phyloP scores from a whole-genome alignment of 2,888 invertebrate genomes.

The Drosophila colorata region DNA sequence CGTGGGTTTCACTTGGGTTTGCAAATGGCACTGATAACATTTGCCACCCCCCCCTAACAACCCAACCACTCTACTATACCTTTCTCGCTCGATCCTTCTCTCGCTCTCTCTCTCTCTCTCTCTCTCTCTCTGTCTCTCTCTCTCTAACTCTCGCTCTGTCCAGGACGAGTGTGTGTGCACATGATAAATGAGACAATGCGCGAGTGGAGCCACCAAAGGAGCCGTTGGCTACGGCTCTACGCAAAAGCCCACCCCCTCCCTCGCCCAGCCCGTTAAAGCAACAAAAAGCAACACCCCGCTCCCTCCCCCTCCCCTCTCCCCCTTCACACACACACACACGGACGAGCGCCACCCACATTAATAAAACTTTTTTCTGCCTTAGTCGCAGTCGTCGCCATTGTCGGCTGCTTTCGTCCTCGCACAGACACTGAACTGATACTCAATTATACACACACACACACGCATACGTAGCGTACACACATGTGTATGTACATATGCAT shows the following conservation, averaged over 20 bases:
- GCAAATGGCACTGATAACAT: slow-evolving; percentile 74
- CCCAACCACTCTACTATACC: slow-evolving; percentile 5
- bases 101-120: too few species aligned
- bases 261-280: slow-evolving; percentile 58
- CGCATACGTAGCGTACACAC: slow-evolving; percentile 19
- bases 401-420: slow-evolving; percentile 35
- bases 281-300: slow-evolving; percentile 57
- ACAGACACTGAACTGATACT: slow-evolving; percentile 77
- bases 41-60: slow-evolving; percentile 29
- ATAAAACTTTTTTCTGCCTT: slow-evolving; percentile 77
- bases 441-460: slow-evolving; percentile 69
- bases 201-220: slow-evolving; percentile 51
- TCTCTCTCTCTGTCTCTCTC: too few species aligned
- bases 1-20: slow-evolving; percentile 67
- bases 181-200: slow-evolving; percentile 75
- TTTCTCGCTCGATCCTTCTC: slow-evolving; percentile 11
- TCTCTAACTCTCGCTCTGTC: slow-evolving; percentile 38
- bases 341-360: slow-evolving; percentile 63
- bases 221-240: slow-evolving; percentile 62
- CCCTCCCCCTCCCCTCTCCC: background rate
- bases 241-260: background rate
- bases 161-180: slow-evolving; percentile 63
- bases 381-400: slow-evolving; percentile 48
- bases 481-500: slow-evolving; percentile 20
- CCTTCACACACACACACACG: slow-evolving; percentile 9